Base-by-base conservation (phyloP, 2,888 invertebrate species). In the Macrostomum cliftonense region DNA sequence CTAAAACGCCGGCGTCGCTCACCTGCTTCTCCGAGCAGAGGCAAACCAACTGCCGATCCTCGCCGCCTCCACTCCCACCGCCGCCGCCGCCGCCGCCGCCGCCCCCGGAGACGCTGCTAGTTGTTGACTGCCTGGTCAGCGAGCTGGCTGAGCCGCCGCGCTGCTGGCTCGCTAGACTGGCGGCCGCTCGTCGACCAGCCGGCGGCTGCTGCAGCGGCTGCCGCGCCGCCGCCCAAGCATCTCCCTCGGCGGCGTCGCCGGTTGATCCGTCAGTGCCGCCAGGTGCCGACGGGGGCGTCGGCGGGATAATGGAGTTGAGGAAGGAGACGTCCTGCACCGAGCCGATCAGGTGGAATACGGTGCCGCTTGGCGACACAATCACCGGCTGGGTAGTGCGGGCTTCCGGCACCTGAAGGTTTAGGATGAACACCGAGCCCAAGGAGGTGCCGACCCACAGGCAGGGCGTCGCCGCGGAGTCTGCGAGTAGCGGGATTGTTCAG, bases 381-480 rank as follows among this genome's bases (percentile, higher is more conserved):
- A 86, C 68, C 16, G 68, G 68, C 53, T 69, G 63, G 20, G 59
- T 58, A n/a, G 59, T 50, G 45, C 69, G 57, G 49, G 61, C 60
- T 43, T 67, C 65, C 46, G 65, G 67, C 48, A 69, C 58, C 67
- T 78, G 81, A 66, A 95, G 79, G 71, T 83, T 79, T 72, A 95
- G 80, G 55, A 89, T 87, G 63, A 95, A 77, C 67, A 91, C 85
- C 52, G 93, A 89, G 61, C 97, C 97, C 62, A 86, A 77, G 71
- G 87, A 88, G 59, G 93, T 95, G 62, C 97, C 95, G 62, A 95
- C 81, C 95, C 95, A 97, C 57, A 97, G 75, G 60, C 89, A 89
- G 58, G 95, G 89, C 65, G 82, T 76, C 61, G 80, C 77, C 69
- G 79, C 78, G 60, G 82, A 80, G 74, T 91, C 91, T 89, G 70